A percentile compares a stretch with the other conserved stretches of the same genome.
Conservation (phyloP, 1,140 invertebrate species). For the Platorchestia sp. region DNA sequence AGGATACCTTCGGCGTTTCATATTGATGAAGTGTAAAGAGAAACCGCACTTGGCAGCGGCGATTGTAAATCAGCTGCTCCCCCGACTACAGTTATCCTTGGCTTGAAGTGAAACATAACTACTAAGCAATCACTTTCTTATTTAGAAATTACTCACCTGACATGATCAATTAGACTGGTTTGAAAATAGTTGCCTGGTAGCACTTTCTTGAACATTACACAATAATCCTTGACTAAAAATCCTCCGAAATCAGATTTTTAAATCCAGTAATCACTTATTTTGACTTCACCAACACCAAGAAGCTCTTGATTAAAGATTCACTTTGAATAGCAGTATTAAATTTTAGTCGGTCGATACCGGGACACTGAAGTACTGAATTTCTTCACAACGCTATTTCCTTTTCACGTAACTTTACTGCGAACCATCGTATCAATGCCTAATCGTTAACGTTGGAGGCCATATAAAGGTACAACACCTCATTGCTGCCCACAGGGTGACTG, state of each 20-base stretch:
- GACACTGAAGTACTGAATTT: not conserved
- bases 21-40: conserved; percentile 48
- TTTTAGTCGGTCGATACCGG: not conserved
- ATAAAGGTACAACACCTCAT: conserved; percentile 35
- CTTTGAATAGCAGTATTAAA: not conserved
- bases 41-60: conserved; percentile 48
- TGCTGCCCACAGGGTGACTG: conserved; percentile 30
- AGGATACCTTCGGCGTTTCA: conserved; percentile 4
- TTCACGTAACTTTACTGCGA: not conserved
- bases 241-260: not conserved
- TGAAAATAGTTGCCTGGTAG: conserved; percentile 10
- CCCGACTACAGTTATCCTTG: conserved; percentile 45
- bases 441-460: conserved; percentile 1
- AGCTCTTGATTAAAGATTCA: not conserved
- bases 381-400: not conserved
- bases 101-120: conserved; percentile 16
- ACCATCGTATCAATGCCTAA: not conserved
- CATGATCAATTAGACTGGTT: conserved; percentile 49
- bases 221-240: conserved; percentile 2
- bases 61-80: conserved; percentile 50
- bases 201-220: conserved; percentile 43
- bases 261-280: not conserved
- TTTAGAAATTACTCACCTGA: conserved; percentile 37
- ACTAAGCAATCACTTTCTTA: not conserved
- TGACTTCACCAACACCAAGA: not conserved